phyloP scores from a whole-genome alignment of 2,797 vertebrate genomes.

The Hafferia zeledoni region DNA sequence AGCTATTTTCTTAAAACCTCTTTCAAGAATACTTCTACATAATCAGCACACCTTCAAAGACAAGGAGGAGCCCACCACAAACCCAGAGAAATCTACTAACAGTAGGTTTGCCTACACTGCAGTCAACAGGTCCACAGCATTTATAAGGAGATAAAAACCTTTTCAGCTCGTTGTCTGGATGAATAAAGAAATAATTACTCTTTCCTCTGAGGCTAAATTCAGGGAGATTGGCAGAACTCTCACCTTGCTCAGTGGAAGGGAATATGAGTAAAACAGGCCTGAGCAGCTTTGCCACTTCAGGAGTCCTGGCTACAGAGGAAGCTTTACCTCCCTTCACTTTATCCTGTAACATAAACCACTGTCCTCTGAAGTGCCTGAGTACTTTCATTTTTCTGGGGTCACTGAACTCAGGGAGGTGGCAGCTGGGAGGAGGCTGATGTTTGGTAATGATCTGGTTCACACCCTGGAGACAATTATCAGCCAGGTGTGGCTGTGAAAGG shows the following conservation, averaged over 20 bases:
- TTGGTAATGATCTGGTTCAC: background rate
- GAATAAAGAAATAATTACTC: slow-evolving; percentile 1
- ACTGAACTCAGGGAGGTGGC: background rate
- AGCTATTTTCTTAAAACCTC: background rate
- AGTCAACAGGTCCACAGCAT: background rate
- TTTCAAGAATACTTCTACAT: background rate
- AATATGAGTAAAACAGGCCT: background rate
- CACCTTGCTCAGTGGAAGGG: background rate
- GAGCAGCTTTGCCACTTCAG: background rate
- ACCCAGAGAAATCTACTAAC: background rate
- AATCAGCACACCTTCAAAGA: background rate
- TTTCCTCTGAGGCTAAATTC: background rate
- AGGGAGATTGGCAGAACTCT: background rate
- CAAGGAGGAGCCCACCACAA: background rate
- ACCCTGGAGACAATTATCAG: background rate
- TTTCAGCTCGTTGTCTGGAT: background rate
- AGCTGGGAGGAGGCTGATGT: background rate
- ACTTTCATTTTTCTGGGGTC: background rate
- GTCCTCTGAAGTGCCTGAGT: background rate
- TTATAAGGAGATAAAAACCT: background rate
- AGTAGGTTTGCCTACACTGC: background rate
- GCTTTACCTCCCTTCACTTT: background rate
- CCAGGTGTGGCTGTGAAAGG: background rate
- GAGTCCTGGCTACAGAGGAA: background rate
- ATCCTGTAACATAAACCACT: background rate